These are phyloP conservation scores for Metallyticus violacea DNA, from an alignment of 2,888 invertebrate species.

Conservation along the genomic window DNA sequence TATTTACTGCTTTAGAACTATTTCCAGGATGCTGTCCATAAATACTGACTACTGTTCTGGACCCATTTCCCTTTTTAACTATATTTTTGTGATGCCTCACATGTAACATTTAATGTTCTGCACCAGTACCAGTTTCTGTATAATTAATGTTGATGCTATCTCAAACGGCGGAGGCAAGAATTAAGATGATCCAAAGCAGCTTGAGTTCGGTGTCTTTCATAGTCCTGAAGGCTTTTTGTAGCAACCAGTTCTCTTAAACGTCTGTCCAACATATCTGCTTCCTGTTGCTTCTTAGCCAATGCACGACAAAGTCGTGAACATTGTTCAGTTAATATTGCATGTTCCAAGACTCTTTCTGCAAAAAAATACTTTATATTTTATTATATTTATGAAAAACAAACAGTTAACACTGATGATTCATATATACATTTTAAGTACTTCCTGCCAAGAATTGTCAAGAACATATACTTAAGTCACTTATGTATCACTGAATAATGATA, in stretches of 20 bases:
- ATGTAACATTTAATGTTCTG: not conserved
- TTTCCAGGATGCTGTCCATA: too few species aligned
- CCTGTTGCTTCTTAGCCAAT: conserved; percentile 27
- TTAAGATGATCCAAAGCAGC: conserved; percentile 33
- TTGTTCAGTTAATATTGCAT: conserved; percentile 48
- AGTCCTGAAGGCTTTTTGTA: conserved; percentile 30
- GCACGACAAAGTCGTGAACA: conserved; percentile 45
- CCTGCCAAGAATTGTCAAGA: too few species aligned
- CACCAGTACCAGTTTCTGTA: not conserved
- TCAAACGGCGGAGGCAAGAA: conserved; percentile 26
- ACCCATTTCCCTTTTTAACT: not conserved
- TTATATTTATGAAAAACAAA: not conserved
- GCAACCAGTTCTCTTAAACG: conserved; percentile 31
- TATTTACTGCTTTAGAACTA: too few species aligned
- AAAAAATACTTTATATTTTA: not conserved
- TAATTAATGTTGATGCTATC: conserved; percentile 24
- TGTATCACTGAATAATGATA: not conserved
- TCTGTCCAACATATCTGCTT: conserved; percentile 32
- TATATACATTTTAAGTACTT: too few species aligned
- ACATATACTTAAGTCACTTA: too few species aligned
- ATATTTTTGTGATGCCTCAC: too few species aligned
- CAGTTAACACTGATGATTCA: too few species aligned
- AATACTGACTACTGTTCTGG: not conserved
- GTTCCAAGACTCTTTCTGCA: conserved; percentile 41
- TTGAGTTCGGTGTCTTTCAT: conserved; percentile 33